Conservation (phyloP, 2,113 vertebrate species). For the Fukomys damarensis region DNA sequence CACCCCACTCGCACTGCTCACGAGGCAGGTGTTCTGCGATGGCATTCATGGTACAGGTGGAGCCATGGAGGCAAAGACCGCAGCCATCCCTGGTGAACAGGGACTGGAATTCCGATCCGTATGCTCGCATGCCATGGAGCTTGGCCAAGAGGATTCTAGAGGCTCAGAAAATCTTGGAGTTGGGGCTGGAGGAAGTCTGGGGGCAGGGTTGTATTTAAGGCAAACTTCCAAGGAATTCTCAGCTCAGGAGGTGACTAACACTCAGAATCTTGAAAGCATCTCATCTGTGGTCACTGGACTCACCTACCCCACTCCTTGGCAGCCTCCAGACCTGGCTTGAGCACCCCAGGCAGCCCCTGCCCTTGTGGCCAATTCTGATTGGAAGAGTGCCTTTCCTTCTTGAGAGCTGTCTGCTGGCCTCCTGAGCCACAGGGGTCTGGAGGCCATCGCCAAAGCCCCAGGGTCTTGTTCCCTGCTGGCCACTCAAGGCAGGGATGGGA, state of each 20-base stretch:
- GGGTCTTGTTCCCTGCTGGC: background rate
- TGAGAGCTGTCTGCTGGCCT: background rate
- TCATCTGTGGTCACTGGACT: background rate
- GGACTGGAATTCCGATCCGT: background rate
- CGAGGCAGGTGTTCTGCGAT: background rate
- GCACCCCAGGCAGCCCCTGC: background rate
- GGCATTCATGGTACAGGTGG: background rate
- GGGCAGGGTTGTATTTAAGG: background rate
- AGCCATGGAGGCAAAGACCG: background rate
- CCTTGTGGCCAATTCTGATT: background rate
- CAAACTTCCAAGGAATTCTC: background rate
- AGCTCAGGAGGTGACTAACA: background rate
- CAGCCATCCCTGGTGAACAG: background rate
- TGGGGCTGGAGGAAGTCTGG: background rate
- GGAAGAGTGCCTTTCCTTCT: background rate
- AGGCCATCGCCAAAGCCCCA: fast-evolving
- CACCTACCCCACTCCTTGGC: background rate
- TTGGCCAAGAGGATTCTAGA: background rate
- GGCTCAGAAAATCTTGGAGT: background rate
- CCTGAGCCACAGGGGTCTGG: background rate
- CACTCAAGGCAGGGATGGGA: background rate
- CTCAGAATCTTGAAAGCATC: background rate
- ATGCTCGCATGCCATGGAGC: background rate
- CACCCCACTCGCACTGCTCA: background rate
- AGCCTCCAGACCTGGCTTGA: background rate